A percentile compares a stretch with the other conserved stretches of the same genome.
Evolutionary conservation across 2,797 vertebrate species (phyloP).

Genomic region (Tympanoctomys barrerae): DNA sequence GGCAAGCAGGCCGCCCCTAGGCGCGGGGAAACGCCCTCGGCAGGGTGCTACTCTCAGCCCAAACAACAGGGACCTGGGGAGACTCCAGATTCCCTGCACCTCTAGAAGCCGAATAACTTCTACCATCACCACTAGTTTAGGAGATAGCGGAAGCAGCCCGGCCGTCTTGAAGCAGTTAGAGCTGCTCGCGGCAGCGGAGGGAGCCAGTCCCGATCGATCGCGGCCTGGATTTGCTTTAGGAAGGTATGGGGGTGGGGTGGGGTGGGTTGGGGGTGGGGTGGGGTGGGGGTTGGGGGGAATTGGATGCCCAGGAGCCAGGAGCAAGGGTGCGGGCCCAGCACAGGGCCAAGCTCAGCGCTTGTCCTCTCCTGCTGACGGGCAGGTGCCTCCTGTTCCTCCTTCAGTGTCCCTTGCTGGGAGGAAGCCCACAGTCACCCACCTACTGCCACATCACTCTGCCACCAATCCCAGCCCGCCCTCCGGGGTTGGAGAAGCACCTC

Average conservation of each 20-base stretch:
- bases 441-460: not conserved
- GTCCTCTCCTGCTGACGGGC: not conserved
- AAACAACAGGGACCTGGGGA: not conserved
- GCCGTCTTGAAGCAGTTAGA: not conserved
- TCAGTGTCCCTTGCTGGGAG: not conserved
- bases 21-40: not conserved
- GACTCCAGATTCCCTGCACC: not conserved
- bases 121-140: constrained; percentile 4
- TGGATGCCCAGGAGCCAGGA: not conserved
- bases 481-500: not conserved
- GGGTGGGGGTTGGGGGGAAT: not conserved
- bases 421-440: not conserved
- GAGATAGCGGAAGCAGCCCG: not conserved
- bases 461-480: not conserved
- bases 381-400: not conserved
- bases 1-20: not conserved
- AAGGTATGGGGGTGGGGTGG: not conserved
- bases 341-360: not conserved
- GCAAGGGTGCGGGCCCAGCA: not conserved
- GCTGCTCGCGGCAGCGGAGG: not conserved
- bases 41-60: not conserved
- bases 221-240: not conserved
- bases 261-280: no score
- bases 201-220: not conserved
- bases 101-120: constrained; percentile 34